Evolutionary conservation across 2,888 invertebrate genomes (phyloP).

Genomic region (Trichacis sp.): DNA sequence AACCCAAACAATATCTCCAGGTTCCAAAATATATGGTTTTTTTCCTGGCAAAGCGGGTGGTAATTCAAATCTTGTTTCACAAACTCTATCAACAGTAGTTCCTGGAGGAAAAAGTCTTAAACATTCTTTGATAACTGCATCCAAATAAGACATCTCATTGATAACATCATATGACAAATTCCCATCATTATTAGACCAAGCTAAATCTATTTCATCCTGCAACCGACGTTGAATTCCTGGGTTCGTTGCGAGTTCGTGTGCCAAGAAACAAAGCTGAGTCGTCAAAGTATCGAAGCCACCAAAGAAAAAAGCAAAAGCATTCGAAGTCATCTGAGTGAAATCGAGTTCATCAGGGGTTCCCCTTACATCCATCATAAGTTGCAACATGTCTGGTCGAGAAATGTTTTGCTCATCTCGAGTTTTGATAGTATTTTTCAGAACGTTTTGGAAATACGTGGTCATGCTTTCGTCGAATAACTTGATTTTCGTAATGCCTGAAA

Average conservation of each 20-base stretch:
- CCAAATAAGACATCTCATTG: slow-evolving; percentile 53
- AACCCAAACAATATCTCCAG: slow-evolving; percentile 60
- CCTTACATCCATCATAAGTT: slow-evolving; percentile 56
- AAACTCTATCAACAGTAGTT: slow-evolving; percentile 70
- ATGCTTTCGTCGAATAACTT: slow-evolving; percentile 27
- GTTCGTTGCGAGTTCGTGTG: slow-evolving; percentile 52
- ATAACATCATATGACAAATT: slow-evolving; percentile 51
- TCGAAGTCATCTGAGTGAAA: slow-evolving; percentile 68
- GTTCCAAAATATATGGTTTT: slow-evolving; percentile 46
- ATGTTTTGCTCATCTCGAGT: slow-evolving; percentile 45
- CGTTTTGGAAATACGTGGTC: slow-evolving; percentile 39
- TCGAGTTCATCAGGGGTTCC: slow-evolving; percentile 44
- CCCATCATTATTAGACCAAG: slow-evolving; percentile 38
- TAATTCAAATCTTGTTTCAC: slow-evolving; percentile 70
- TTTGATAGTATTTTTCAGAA: slow-evolving; percentile 34
- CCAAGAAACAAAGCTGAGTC: slow-evolving; percentile 51
- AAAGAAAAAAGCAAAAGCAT: slow-evolving; percentile 67
- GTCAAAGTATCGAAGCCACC: slow-evolving; percentile 60
- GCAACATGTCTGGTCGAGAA: slow-evolving; percentile 55
- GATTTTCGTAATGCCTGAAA: slow-evolving; percentile 32
- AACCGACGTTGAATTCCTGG: slow-evolving; percentile 52
- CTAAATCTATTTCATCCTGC: slow-evolving; percentile 55
- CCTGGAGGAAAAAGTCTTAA: slow-evolving; percentile 63
- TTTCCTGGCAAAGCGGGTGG: slow-evolving; percentile 54
- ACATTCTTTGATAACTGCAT: slow-evolving; percentile 58